A percentile compares a stretch with the other conserved stretches of the same genome.
phyloP scores from a whole-genome alignment of 2,888 invertebrate genomes.

The Cerceris ruficornis region DNA sequence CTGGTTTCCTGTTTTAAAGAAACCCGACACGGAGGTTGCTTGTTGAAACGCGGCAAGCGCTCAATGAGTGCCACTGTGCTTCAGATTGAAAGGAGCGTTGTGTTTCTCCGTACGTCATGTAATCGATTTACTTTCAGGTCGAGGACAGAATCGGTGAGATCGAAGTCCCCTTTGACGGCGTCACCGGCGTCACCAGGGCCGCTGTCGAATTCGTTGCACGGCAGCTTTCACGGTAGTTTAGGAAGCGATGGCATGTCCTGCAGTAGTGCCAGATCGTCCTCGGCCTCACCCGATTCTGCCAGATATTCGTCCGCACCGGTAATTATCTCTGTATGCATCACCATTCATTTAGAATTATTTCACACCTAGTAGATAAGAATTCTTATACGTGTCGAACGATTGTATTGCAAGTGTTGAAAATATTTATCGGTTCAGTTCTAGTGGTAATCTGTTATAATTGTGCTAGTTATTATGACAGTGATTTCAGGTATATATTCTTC shows the following conservation, averaged over 20 bases:
- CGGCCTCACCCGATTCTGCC: slow-evolving; percentile 80
- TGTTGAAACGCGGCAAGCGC: slow-evolving; percentile 30
- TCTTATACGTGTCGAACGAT: too few relatives aligned
- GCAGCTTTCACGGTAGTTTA: slow-evolving; percentile 80
- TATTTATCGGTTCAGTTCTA: too few relatives aligned
- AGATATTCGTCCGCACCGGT: slow-evolving; percentile 79
- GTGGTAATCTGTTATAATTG: too few relatives aligned
- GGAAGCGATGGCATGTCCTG: slow-evolving; percentile 81
- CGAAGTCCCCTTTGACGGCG: slow-evolving; percentile 78
- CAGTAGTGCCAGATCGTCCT: slow-evolving; percentile 80
- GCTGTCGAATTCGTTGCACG: slow-evolving; percentile 78
- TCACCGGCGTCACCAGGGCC: slow-evolving; percentile 80
- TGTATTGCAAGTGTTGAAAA: too few relatives aligned
- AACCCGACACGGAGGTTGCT: slow-evolving; percentile 35
- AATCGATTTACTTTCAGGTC: slow-evolving; percentile 72
- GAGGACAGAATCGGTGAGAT: slow-evolving; percentile 79
- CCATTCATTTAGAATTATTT: not conserved
- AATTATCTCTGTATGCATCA: slow-evolving; percentile 26
- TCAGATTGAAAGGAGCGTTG: slow-evolving; percentile 27
- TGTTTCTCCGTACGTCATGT: slow-evolving; percentile 26
- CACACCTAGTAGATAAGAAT: too few relatives aligned
- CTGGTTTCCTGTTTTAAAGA: not conserved
- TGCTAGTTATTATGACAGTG: too few relatives aligned
- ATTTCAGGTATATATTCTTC: too few relatives aligned
- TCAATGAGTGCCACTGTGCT: slow-evolving; percentile 31